Conservation (phyloP, 2,113 vertebrate species). For the Sylvietta virens region DNA sequence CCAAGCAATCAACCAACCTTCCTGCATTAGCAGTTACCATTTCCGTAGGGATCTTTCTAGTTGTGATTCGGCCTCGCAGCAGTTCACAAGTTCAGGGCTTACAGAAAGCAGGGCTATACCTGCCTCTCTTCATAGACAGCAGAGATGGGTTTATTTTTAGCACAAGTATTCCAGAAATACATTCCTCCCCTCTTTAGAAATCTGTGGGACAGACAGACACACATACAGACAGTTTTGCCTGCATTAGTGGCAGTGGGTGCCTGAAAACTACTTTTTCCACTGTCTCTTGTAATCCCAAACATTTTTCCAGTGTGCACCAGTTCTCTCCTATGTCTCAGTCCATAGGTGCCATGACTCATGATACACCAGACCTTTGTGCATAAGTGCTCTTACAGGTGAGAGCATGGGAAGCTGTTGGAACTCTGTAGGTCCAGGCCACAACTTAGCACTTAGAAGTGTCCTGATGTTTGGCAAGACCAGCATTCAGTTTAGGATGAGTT, state of each 20-base stretch:
- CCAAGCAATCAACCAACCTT: not conserved
- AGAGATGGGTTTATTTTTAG: conserved; percentile 42
- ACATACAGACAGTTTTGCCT: not conserved
- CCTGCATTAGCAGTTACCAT: not conserved
- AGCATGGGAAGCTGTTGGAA: not conserved
- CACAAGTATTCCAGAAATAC: conserved; percentile 45
- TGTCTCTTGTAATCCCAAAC: not conserved
- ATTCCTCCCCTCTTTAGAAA: conserved; percentile 39
- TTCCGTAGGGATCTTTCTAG: not conserved
- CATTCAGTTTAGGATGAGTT: not conserved
- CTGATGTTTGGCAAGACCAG: not conserved
- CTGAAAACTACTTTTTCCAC: not conserved
- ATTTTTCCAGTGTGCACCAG: not conserved
- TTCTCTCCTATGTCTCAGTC: not conserved
- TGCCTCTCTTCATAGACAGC: conserved; percentile 43
- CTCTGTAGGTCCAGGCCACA: not conserved
- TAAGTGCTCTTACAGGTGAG: not conserved
- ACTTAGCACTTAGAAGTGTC: not conserved
- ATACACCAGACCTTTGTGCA: not conserved
- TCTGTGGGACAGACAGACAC: not conserved
- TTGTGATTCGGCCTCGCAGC: not conserved
- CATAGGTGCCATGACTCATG: not conserved
- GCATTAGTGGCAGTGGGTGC: not conserved
- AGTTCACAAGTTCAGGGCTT: conserved; percentile 47
- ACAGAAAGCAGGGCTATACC: conserved; percentile 39